Percentiles rank a stretch among this genome's conserved stretches.
Conservation (phyloP, 2,888 invertebrate species). For the Sesia apiformis region DNA sequence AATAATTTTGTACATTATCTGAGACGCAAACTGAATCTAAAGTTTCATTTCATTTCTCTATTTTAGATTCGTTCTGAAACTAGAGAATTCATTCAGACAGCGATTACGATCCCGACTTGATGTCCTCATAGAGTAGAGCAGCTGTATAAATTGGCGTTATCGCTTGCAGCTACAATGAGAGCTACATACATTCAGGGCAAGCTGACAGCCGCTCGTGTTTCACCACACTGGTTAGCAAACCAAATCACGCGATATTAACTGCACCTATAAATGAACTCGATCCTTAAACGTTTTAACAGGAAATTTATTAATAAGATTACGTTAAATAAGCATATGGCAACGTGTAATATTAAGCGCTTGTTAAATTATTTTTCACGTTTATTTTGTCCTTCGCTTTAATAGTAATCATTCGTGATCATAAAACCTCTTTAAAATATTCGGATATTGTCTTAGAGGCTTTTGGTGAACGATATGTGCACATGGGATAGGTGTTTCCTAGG, state of each 20-base stretch:
- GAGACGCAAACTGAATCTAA: too few relatives aligned
- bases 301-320: too few relatives aligned
- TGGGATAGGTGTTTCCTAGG: too few relatives aligned
- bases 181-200: constrained; percentile 28
- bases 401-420: too few relatives aligned
- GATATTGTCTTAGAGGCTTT: too few relatives aligned
- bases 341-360: too few relatives aligned
- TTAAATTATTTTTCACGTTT: too few relatives aligned
- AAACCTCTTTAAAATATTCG: too few relatives aligned
- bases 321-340: too few relatives aligned
- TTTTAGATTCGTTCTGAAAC: constrained; percentile 7
- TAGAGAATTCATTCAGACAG: background rate
- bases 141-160: constrained; percentile 30
- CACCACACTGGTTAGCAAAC: constrained; percentile 37
- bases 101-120: background rate
- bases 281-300: background rate
- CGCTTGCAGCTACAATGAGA: constrained; percentile 27
- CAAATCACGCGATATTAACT: constrained; percentile 45
- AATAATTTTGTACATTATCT: too few relatives aligned
- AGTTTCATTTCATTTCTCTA: background rate
- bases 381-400: too few relatives aligned
- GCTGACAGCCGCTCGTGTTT: constrained; percentile 40
- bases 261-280: background rate
- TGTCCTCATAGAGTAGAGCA: constrained; percentile 5
- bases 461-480: too few relatives aligned